Evolutionary conservation across 2,113 vertebrate genomes (phyloP).

Genomic region (Aldabrachelys gigantea): DNA sequence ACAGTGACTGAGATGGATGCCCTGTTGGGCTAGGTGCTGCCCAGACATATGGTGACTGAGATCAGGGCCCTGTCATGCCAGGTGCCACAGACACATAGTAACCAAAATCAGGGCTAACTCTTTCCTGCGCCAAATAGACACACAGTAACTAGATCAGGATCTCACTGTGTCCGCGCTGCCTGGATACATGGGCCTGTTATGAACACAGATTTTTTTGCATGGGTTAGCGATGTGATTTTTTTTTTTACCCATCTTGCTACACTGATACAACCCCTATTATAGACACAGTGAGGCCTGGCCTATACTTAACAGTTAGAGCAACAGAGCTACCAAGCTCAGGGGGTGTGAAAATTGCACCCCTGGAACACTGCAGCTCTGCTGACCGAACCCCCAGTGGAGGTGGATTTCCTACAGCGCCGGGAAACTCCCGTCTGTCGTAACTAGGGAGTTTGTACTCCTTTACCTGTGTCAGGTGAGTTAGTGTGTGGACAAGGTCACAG

Average conservation of each 20-base stretch:
- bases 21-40: no score
- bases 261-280: not conserved
- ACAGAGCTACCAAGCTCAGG: not conserved
- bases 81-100: not conserved
- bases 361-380: not conserved
- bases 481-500: not conserved
- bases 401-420: no score
- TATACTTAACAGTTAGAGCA: not conserved
- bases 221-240: not conserved
- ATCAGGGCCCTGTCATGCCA: no score
- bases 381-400: not conserved
- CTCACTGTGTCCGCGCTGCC: no score
- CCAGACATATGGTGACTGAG: no score
- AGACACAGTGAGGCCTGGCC: not conserved
- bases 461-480: not conserved
- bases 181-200: not conserved
- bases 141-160: not conserved
- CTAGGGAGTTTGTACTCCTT: no score
- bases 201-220: not conserved
- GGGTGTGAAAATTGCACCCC: no score
- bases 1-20: no score
- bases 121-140: not conserved
- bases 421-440: not conserved
- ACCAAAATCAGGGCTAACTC: not conserved
- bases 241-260: not conserved